A percentile compares a stretch with the other conserved stretches of the same genome.
Evolutionary conservation across 2,797 vertebrate genomes (phyloP).

Genomic region (Coregonus ussuriensis): DNA sequence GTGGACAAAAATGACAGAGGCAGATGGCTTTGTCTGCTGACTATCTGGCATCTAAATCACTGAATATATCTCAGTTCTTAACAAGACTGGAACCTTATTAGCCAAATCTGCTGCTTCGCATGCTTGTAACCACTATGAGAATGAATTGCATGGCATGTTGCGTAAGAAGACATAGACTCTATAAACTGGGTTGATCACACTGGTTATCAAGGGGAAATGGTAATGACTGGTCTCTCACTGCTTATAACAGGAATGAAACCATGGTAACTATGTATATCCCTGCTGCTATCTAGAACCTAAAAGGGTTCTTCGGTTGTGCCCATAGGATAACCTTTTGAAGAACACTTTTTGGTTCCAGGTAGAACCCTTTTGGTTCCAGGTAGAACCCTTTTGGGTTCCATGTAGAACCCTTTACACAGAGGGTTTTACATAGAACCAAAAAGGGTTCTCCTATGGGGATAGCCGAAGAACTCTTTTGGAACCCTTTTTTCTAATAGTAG

Average conservation of each 20-base stretch:
- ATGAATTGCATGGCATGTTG: neutral
- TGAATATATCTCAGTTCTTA: conserved; percentile 43
- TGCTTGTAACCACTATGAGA: neutral
- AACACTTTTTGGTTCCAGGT: no score
- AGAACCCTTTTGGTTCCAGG: no score
- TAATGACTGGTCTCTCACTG: neutral
- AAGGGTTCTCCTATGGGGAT: no score
- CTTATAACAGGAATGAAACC: neutral
- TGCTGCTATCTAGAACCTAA: no score
- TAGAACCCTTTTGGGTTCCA: no score
- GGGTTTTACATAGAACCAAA: no score
- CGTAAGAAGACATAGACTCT: neutral
- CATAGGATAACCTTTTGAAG: no score
- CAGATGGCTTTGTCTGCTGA: conserved; percentile 63
- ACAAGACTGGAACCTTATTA: conserved; percentile 22
- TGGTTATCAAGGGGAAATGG: neutral
- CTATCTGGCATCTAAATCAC: conserved; percentile 38
- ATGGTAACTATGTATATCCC: neutral
- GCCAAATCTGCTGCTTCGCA: conserved; percentile 4
- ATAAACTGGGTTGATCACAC: neutral
- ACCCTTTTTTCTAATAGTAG: no score
- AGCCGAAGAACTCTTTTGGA: no score
- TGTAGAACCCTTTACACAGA: no score
- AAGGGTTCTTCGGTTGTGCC: no score
- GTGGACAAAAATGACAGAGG: conserved; percentile 42